These are phyloP conservation scores for Corythucha ciliata DNA, from an alignment of 2,888 invertebrate species.

Conservation along the genomic window DNA sequence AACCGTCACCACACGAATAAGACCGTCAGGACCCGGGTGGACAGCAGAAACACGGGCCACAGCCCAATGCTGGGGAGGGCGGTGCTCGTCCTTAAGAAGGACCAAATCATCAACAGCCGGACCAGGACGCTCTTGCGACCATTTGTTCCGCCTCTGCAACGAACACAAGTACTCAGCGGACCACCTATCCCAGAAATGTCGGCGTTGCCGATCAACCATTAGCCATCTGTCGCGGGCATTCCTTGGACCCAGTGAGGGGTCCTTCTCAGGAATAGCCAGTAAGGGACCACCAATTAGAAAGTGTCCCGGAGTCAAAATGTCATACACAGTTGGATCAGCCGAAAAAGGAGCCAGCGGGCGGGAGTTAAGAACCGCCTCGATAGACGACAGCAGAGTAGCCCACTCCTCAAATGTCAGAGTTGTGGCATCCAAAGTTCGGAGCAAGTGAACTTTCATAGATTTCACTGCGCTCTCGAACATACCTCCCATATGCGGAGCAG, in stretches of 20 bases:
- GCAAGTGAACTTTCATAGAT: conserved; percentile 36
- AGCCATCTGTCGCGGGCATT: conserved; percentile 31
- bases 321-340: conserved; percentile 30
- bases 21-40: conserved; percentile 8
- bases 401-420: conserved; percentile 37
- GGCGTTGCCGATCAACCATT: conserved; percentile 22
- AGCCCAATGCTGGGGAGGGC: conserved; percentile 14
- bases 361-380: conserved; percentile 38
- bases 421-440: neutral
- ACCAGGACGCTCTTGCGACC: conserved; percentile 10
- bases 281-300: conserved; percentile 36
- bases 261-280: conserved; percentile 32
- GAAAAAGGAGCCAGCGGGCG: conserved; percentile 36
- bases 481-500: conserved; percentile 37
- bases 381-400: conserved; percentile 33
- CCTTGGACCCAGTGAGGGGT: conserved; percentile 27
- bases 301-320: conserved; percentile 38
- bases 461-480: conserved; percentile 38
- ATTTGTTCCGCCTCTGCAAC: conserved; percentile 26
- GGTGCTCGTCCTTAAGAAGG: conserved; percentile 11
- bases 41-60: neutral
- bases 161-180: conserved; percentile 23
- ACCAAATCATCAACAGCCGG: conserved; percentile 20
- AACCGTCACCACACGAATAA: conserved; percentile 9
- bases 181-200: conserved; percentile 34